A percentile compares a stretch with the other conserved stretches of the same genome.
phyloP scores from a whole-genome alignment of 2,113 vertebrate genomes.

The Ciconia stormi region DNA sequence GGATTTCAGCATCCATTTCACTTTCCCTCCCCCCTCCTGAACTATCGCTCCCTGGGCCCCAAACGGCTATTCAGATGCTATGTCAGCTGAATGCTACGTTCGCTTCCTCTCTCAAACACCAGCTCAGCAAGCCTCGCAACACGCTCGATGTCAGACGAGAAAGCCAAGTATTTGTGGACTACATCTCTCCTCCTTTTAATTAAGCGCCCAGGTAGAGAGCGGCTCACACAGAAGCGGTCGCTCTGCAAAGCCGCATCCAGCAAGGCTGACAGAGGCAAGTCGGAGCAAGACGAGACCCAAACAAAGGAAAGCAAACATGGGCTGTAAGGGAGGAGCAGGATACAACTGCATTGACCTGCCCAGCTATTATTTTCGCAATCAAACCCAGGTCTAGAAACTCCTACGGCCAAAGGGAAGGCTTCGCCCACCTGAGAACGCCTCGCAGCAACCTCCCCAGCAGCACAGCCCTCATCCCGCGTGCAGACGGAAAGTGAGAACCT shows the following conservation, averaged over 20 bases:
- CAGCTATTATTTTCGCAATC: constrained; percentile 4
- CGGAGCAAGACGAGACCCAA: constrained; percentile 21
- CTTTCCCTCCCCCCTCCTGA: neutral
- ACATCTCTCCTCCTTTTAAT: neutral
- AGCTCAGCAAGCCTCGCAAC: constrained; percentile 10
- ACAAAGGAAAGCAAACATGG: constrained; percentile 32
- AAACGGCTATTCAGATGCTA: neutral
- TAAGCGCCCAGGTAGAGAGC: neutral
- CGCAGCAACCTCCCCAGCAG: neutral
- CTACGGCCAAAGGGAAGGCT: neutral
- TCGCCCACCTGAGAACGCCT: neutral
- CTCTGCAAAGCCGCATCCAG: neutral
- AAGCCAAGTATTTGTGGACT: neutral
- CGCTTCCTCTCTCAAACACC: constrained; percentile 3
- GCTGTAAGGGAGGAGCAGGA: constrained; percentile 39
- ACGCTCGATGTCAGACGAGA: neutral
- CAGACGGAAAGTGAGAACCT: neutral
- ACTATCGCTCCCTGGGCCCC: neutral
- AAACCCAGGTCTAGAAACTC: neutral
- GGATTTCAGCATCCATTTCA: constrained; percentile 10
- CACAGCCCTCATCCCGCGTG: accelerated
- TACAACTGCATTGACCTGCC: constrained; percentile 2
- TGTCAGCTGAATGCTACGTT: neutral
- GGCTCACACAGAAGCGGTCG: accelerated
- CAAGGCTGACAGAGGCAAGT: neutral